Base-by-base conservation (phyloP, 1,140 invertebrate species). In the Druon quercuslanigerum region DNA sequence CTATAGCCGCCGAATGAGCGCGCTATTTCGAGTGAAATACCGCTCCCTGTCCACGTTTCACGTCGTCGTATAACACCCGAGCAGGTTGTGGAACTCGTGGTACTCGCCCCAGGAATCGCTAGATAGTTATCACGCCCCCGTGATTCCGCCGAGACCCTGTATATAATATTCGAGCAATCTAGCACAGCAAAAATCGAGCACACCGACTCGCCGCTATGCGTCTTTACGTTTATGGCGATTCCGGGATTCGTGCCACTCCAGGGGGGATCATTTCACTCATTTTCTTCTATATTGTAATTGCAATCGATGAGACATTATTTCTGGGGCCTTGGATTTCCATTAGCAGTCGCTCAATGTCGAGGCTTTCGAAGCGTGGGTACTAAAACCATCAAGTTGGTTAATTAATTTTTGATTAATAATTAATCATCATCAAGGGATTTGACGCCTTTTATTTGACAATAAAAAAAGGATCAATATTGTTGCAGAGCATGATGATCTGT, bases 121-220 rank as follows among this genome's bases (percentile, higher is more conserved):
- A 51, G 51, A 54, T 73, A 52, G 51, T 40, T 54, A 73, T 73
- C 51, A 73, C 72, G 72, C 72, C 72, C 51, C 72, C 51, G 72
- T 56, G 17, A 40, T 60, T 25, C 19, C 56, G 17, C 52, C 19
- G 3, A 17, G 52, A n/a, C 25, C 5, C 25, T 56, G 52, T 56
- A n/a, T 56, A 56, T 56, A 56, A 56, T 60, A 25, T 25, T 60
- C 56, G 9, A 46, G 40, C 40, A 46, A 46, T 46, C 40, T 46
- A 46, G 40, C 40, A 46, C 40, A 46, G 5, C 3, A 33, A 33
- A 33, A 33, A 33, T 33, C 25, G 25, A 33, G 25, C 40, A 46
- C 7, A 19, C 20, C 5, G 56, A 25, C 56, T 19, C 1, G 19
- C 17, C 25, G 56, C 56, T 20, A 56, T 17, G 56, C 56, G 17